These are phyloP conservation scores for Ctenoplectra terminalis DNA, from an alignment of 1,140 invertebrate genomes.

Conservation along the genomic window DNA sequence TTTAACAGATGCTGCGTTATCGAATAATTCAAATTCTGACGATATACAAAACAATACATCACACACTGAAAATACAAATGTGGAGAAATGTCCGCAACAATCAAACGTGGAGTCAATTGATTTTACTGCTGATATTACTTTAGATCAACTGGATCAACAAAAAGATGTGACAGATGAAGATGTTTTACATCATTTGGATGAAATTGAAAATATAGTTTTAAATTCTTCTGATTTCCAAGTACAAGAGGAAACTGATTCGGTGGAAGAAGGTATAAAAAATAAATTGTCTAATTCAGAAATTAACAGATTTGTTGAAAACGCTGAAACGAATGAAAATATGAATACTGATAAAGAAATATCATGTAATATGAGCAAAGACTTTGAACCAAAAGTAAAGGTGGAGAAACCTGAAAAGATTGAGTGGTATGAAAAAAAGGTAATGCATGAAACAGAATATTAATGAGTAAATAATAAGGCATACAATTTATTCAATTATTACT, in stretches of 20 bases:
- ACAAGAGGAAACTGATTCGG: constrained; percentile 55
- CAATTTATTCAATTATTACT: constrained; percentile 1
- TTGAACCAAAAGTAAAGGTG: background rate
- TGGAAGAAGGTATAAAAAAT: background rate
- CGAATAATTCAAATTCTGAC: background rate
- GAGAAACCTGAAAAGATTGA: background rate
- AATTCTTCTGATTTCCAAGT: constrained; percentile 61
- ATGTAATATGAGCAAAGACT: constrained; percentile 7
- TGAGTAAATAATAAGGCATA: background rate
- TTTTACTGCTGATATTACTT: constrained; percentile 60
- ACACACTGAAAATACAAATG: background rate
- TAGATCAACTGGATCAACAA: constrained; percentile 62
- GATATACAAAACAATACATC: constrained; percentile 18
- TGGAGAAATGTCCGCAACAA: background rate
- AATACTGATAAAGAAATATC: constrained; percentile 32
- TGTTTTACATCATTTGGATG: constrained; percentile 76
- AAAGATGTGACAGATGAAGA: constrained; percentile 76
- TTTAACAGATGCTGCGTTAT: background rate
- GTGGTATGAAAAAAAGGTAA: constrained; percentile 72
- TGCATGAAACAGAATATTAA: background rate
- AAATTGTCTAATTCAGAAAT: constrained; percentile 37
- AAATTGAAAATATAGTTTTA: constrained; percentile 78
- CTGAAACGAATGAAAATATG: constrained; percentile 39
- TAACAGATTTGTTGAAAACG: constrained; percentile 39
- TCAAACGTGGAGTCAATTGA: constrained; percentile 44